Conservation (phyloP, 2,797 vertebrate genomes). For the Pyrocephalus nanus region DNA sequence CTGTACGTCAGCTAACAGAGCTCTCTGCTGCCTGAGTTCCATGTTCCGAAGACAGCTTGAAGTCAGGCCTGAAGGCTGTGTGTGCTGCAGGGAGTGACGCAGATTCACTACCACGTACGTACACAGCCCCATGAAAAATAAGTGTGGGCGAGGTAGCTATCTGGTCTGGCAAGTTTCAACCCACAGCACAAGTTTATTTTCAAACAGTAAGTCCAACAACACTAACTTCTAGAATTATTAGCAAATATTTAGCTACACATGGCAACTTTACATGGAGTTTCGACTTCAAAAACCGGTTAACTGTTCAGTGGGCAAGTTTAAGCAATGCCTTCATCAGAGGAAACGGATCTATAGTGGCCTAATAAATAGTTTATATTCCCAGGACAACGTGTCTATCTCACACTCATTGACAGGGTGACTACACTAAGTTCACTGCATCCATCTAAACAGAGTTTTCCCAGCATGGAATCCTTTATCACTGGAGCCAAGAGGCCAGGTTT, state of each 20-base stretch:
- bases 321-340: neutral
- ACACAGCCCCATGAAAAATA: neutral
- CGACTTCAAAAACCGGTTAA: neutral
- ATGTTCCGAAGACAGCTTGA: neutral
- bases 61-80: neutral
- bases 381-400: neutral
- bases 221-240: neutral
- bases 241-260: neutral
- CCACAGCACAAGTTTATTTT: neutral
- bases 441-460: neutral
- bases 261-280: neutral
- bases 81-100: neutral
- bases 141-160: rapidly evolving
- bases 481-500: neutral
- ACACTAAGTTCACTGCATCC: neutral
- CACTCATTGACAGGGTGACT: neutral
- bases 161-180: neutral
- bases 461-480: neutral
- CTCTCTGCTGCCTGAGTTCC: neutral
- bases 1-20: neutral
- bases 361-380: neutral
- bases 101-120: neutral
- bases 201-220: neutral
- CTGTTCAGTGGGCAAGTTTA: neutral
- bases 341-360: neutral